Percentiles rank a stretch among this genome's conserved stretches.
These are phyloP conservation scores for Tachysurus vachellii DNA, from an alignment of 2,113 vertebrate genomes.

Conservation along the genomic window DNA sequence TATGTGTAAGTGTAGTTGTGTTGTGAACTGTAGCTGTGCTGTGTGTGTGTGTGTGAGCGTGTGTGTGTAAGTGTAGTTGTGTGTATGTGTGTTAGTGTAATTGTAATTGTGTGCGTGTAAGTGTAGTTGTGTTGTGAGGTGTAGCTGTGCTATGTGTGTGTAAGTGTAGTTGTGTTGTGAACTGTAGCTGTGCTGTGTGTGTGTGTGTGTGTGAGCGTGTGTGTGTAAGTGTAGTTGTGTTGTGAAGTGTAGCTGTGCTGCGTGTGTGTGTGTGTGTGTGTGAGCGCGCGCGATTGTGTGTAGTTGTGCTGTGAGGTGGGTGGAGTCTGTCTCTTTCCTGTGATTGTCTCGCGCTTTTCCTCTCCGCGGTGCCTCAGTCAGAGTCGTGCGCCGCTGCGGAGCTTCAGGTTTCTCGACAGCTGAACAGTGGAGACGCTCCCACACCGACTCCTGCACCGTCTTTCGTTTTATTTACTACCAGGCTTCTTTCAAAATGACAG, in stretches of 20 bases:
- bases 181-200: too few relatives aligned
- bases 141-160: not conserved
- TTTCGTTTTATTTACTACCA: constrained; percentile 55
- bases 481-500: constrained; percentile 16
- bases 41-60: too few relatives aligned
- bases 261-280: not conserved
- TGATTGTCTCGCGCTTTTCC: constrained; percentile 25
- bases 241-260: not conserved
- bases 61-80: too few relatives aligned
- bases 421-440: not conserved
- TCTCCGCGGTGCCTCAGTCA: not conserved
- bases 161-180: not conserved
- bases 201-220: not conserved
- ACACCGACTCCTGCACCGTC: not conserved
- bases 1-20: too few relatives aligned
- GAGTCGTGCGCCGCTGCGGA: constrained; percentile 10
- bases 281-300: too few relatives aligned
- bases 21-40: too few relatives aligned
- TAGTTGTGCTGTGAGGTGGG: constrained; percentile 1
- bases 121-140: too few relatives aligned
- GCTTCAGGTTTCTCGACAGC: not conserved
- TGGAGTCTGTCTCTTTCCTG: constrained; percentile 28
- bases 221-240: not conserved
- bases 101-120: not conserved
- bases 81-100: too few relatives aligned